Conservation (phyloP, 2,797 vertebrate genomes). For the Falco columbarius region DNA sequence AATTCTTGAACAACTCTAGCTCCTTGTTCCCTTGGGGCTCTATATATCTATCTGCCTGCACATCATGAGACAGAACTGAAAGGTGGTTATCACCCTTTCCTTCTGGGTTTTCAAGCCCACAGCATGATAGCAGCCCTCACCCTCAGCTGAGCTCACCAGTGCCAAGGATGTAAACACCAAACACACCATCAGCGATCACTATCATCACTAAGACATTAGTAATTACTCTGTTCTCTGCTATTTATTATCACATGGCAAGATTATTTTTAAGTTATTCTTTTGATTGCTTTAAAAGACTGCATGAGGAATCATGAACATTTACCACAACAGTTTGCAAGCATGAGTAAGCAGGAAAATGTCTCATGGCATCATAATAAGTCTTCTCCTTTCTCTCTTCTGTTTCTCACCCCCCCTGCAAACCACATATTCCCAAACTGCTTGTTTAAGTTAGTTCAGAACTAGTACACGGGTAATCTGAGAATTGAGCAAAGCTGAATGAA, state of each 20-base stretch:
- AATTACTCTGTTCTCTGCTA: not conserved
- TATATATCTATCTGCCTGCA: not conserved
- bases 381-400: not conserved
- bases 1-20: not conserved
- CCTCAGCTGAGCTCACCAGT: not conserved
- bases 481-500: conserved; percentile 4
- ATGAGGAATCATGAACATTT: not conserved
- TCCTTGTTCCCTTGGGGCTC: not conserved
- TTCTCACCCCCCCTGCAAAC: conserved; percentile 11
- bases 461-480: conserved; percentile 61
- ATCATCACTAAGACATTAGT: not conserved
- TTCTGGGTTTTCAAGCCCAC: not conserved
- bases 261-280: not conserved
- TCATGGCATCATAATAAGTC: not conserved
- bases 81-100: not conserved
- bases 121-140: not conserved
- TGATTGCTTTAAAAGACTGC: not conserved
- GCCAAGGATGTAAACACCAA: not conserved
- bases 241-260: not conserved
- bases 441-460: not conserved
- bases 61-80: not conserved
- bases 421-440: conserved; percentile 37
- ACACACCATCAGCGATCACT: accelerated
- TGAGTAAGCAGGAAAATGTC: not conserved
- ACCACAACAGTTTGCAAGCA: not conserved